Evolutionary conservation across 2,888 invertebrate genomes (phyloP).

Genomic region (Amblyjoppa proteus): DNA sequence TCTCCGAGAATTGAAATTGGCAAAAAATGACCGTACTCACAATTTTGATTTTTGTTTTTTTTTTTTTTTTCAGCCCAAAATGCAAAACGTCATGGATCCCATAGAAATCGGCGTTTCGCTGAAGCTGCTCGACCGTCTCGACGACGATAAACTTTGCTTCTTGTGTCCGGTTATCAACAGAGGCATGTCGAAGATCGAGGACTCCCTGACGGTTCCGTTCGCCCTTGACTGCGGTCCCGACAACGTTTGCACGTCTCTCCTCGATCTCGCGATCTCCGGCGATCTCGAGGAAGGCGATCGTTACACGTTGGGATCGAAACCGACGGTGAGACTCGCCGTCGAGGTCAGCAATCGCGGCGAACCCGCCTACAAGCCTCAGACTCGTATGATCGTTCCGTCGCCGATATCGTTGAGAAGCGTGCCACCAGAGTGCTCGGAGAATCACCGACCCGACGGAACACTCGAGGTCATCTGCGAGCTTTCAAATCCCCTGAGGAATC

Average conservation of each 20-base stretch:
- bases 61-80: conserved; percentile 72
- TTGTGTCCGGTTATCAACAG: conserved; percentile 76
- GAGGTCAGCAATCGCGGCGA: conserved; percentile 71
- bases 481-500: conserved; percentile 78
- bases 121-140: conserved; percentile 55
- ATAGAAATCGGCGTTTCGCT: conserved; percentile 71
- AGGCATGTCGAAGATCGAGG: conserved; percentile 71
- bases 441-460: conserved; percentile 70
- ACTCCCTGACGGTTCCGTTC: conserved; percentile 76
- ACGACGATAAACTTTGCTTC: conserved; percentile 74
- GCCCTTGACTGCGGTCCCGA: conserved; percentile 79
- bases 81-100: conserved; percentile 77
- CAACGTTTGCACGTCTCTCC: conserved; percentile 76
- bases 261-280: conserved; percentile 70
- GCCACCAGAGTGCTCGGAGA: conserved; percentile 65
- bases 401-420: conserved; percentile 65
- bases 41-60: background rate
- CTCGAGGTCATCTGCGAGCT: conserved; percentile 77
- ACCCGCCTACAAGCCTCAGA: conserved; percentile 70
- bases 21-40: background rate
- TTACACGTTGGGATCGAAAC: conserved; percentile 81
- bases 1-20: conserved; percentile 3
- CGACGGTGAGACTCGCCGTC: conserved; percentile 77
- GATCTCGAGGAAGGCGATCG: conserved; percentile 64
- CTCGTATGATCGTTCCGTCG: conserved; percentile 67